A percentile compares a stretch with the other conserved stretches of the same genome.
Conservation (phyloP, 92 coral and sea anemone species). For the Hydrozoanthus gracilis region DNA sequence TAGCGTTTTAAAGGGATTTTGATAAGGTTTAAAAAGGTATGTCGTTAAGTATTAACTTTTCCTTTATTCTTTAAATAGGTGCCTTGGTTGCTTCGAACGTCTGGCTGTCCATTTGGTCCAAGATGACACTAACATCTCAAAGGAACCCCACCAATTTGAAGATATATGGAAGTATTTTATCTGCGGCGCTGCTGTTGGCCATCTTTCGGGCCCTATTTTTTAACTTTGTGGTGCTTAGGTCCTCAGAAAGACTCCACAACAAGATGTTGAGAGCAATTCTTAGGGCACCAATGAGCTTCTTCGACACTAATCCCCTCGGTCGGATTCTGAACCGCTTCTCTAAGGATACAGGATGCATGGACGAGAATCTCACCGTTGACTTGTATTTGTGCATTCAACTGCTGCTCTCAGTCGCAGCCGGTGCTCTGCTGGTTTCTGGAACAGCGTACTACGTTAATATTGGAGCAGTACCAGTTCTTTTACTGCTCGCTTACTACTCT, state of each 20-base stretch:
- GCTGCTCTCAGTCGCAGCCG: not conserved
- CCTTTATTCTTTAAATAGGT: not conserved
- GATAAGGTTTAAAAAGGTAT: no score
- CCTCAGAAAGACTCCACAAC: constrained; percentile 51
- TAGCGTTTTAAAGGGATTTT: no score
- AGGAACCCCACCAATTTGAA: not conserved
- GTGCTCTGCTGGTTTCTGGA: not conserved
- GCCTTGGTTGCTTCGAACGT: not conserved
- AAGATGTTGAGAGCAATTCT: constrained; percentile 52
- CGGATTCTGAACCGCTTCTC: constrained; percentile 6
- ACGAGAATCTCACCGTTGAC: not conserved
- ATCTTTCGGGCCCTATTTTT: constrained; percentile 43
- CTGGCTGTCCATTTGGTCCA: constrained; percentile 3
- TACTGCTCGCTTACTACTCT: no score
- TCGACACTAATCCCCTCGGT: constrained; percentile 51
- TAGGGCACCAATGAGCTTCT: constrained; percentile 52
- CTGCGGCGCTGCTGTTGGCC: constrained; percentile 25
- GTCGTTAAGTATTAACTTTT: no score
- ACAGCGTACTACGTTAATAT: not conserved
- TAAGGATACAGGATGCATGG: constrained; percentile 6
- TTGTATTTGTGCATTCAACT: not conserved
- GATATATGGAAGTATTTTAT: constrained; percentile 47
- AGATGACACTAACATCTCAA: not conserved
- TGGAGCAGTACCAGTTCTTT: not conserved
- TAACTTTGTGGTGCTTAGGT: constrained; percentile 35